Evolutionary conservation across 23 tunicate species (phyloP).

Genomic region (Trididemnum nubilum): DNA sequence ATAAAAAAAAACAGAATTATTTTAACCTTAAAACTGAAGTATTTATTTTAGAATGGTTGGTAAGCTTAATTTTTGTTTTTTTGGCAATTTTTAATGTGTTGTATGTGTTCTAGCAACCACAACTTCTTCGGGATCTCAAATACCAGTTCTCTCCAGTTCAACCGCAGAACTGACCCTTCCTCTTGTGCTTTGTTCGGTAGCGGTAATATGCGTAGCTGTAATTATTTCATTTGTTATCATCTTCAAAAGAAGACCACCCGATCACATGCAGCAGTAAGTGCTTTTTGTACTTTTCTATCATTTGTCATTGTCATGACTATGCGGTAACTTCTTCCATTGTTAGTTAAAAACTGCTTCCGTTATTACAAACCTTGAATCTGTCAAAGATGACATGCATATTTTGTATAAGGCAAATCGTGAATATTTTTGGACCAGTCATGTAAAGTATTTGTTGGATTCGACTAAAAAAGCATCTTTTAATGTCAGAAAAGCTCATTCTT

Average conservation of each 20-base stretch:
- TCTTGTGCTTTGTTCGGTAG: slow-evolving; percentile 11
- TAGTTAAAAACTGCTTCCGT: no score
- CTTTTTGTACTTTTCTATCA: not conserved
- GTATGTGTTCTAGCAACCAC: not conserved
- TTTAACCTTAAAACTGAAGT: no score
- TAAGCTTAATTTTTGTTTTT: not conserved
- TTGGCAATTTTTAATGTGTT: not conserved
- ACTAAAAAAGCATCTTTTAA: not conserved
- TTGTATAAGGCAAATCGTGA: no score
- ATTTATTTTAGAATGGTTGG: no score
- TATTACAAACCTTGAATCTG: no score
- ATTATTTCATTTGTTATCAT: slow-evolving; percentile 16
- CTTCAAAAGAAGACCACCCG: slow-evolving; percentile 17
- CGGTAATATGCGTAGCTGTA: slow-evolving; percentile 5
- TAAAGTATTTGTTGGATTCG: no score
- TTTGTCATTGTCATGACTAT: no score
- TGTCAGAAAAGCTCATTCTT: no score
- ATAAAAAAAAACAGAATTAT: no score
- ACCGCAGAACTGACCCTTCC: not conserved
- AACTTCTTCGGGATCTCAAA: not conserved
- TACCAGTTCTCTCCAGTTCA: not conserved
- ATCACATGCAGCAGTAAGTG: not conserved
- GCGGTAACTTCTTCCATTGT: no score
- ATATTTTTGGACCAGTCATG: no score
- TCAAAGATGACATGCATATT: no score